These are phyloP conservation scores for Sphyrna mokarran DNA, from an alignment of 2,113 vertebrate genomes.

Conservation along the genomic window DNA sequence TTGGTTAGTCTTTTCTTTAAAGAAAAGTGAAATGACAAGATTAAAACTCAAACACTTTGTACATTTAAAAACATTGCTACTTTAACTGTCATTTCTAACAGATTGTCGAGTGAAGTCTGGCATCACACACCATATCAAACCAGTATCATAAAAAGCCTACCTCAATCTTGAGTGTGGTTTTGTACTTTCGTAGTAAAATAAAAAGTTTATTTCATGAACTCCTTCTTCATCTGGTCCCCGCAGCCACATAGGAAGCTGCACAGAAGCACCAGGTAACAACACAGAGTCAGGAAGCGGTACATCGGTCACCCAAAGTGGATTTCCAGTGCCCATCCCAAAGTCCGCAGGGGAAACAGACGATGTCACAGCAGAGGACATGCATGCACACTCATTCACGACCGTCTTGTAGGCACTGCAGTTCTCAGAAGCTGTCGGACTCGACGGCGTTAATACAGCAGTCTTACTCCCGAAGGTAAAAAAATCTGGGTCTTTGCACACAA, in stretches of 20 bases:
- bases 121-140: background rate
- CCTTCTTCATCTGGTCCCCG: constrained; percentile 91
- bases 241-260: constrained; percentile 90
- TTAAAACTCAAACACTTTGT: background rate
- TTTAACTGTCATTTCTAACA: background rate
- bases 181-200: constrained; percentile 91
- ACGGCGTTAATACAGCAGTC: constrained; percentile 64
- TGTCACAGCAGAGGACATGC: constrained; percentile 52
- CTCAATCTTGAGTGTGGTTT: constrained; percentile 75
- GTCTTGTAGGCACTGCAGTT: constrained; percentile 92
- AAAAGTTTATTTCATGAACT: constrained; percentile 95
- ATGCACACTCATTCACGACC: constrained; percentile 60
- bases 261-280: constrained; percentile 78
- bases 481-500: constrained; percentile 82
- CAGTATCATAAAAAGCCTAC: constrained; percentile 51
- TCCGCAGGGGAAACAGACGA: constrained; percentile 67
- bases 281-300: constrained; percentile 71
- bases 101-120: too few species aligned
- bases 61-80: background rate
- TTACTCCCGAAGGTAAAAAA: constrained; percentile 93
- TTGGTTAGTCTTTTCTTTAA: background rate
- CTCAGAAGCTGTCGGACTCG: constrained; percentile 76
- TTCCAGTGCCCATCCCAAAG: constrained; percentile 61
- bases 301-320: constrained; percentile 62
- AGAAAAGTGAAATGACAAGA: background rate